A percentile compares a stretch with the other conserved stretches of the same genome.
phyloP scores from a whole-genome alignment of 1,140 invertebrate genomes.

The Ptiloglossa arizonensis region DNA sequence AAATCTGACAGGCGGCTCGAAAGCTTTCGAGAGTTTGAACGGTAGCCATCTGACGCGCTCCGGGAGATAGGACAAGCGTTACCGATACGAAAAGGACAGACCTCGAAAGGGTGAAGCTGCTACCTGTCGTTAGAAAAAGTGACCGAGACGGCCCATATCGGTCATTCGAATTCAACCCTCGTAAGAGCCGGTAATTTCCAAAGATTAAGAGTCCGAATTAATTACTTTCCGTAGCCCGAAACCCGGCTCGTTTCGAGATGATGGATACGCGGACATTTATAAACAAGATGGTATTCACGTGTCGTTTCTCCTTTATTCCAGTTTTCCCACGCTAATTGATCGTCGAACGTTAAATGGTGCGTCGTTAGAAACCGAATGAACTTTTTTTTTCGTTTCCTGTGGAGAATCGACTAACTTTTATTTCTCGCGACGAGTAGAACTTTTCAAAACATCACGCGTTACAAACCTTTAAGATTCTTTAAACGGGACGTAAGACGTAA shows the following conservation, averaged over 20 bases:
- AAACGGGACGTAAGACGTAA: too few species aligned
- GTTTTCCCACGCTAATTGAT: conserved; percentile 25
- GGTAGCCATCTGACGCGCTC: conserved; percentile 55
- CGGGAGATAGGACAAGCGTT: conserved; percentile 46
- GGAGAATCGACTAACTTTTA: too few species aligned
- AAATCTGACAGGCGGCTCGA: background rate
- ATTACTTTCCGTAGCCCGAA: conserved; percentile 50
- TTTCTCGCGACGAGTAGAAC: too few species aligned
- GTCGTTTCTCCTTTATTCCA: conserved; percentile 25
- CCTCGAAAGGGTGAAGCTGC: conserved; percentile 49
- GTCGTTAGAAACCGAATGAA: background rate
- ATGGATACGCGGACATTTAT: conserved; percentile 62
- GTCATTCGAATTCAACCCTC: conserved; percentile 9
- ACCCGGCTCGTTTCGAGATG: conserved; percentile 42
- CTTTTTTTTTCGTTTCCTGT: conserved; percentile 21
- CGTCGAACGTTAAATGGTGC: conserved; percentile 6
- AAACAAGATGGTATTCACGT: conserved; percentile 24
- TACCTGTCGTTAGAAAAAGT: conserved; percentile 53
- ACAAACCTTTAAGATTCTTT: too few species aligned
- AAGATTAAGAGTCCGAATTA: conserved; percentile 68
- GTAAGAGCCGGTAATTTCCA: conserved; percentile 57
- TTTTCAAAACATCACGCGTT: too few species aligned
- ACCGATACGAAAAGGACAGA: conserved; percentile 46
- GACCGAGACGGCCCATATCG: conserved; percentile 10
- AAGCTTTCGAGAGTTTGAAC: conserved; percentile 33